Base-by-base conservation (phyloP, 2,113 vertebrate species). In the Sorex araneus region DNA sequence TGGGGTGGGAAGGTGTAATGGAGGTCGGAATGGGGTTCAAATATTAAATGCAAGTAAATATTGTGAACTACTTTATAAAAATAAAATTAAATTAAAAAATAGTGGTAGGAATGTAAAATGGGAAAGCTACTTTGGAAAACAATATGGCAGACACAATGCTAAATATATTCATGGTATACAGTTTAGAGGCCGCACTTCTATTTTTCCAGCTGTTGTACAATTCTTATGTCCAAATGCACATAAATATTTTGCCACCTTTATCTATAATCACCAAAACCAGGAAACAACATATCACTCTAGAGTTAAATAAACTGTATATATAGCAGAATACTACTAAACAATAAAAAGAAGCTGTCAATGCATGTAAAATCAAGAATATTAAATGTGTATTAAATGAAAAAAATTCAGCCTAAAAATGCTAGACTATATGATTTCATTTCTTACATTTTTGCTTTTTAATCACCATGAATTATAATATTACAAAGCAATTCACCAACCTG, bases 141-240 rank as follows among this genome's bases (percentile, higher is more conserved):
- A 85, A 34, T 78, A 54, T 54, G 60, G 25, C 43, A 82, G 25
- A 67, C 76, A 77, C 25, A 67, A 83, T 57, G n/a, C 54, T 83
- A 87, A 83, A 40, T 8, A 92, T 60, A 75, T 25, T 89, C 34
- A 67, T 25, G 67, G 40, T 25, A 47, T 13, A 87, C 1, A 57
- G 66, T 50, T 34, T 40, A 82, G 54, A 88, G 63, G 76, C 27
- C 6, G 47, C 4, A 67, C 9, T 40, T 34, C 40, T 77, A 84
- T 84, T 83, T 69, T 34, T 23, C n/a, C 77, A 74, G 6, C 74
- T 28, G 87, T 50, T n/a, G 73, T 50, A 83, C 87, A 28, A 28
- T 70, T 40, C 28, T 30, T 43, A 54, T 34, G 40, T 13, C 71
- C 71, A 84, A 90, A n/a, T 67, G 34, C 57, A 66, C 4, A 12